Conservation (phyloP, 1,140 invertebrate species). For the Samia ricini region DNA sequence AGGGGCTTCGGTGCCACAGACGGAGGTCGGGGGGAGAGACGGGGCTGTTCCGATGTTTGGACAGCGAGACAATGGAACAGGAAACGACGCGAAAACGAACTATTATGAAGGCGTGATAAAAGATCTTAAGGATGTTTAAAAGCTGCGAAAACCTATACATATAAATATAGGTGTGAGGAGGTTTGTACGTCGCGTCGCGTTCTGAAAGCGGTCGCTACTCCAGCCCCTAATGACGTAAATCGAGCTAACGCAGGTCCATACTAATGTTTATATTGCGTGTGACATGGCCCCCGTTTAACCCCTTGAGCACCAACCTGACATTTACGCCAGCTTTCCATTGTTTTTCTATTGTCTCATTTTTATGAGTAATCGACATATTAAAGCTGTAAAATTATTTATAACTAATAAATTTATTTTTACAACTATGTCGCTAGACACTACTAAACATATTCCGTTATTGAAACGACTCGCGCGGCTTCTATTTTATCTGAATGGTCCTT, state of each 20-base stretch:
- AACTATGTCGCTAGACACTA: too few relatives aligned
- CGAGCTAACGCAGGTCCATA: slow-evolving; percentile 33
- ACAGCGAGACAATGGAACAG: slow-evolving; percentile 49
- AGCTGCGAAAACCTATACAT: slow-evolving; percentile 28
- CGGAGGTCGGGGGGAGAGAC: slow-evolving; percentile 13
- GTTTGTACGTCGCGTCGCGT: slow-evolving; percentile 1
- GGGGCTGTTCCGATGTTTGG: slow-evolving; percentile 39
- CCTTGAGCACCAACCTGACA: too few relatives aligned
- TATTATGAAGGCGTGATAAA: slow-evolving; percentile 28
- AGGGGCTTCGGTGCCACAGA: slow-evolving; percentile 3
- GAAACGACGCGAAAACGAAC: slow-evolving; percentile 29
- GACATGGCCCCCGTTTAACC: neutral
- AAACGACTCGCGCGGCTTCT: too few relatives aligned
- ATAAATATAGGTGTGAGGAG: neutral
- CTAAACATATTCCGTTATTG: too few relatives aligned
- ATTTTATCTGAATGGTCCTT: too few relatives aligned
- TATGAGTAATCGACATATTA: too few relatives aligned
- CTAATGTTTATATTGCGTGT: neutral
- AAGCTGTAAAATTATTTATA: too few relatives aligned
- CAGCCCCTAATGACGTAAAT: slow-evolving; percentile 60
- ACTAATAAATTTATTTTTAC: too few relatives aligned
- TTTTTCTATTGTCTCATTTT: too few relatives aligned
- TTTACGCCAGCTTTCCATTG: too few relatives aligned
- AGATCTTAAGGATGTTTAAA: slow-evolving; percentile 34
- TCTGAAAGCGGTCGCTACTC: neutral